Conservation (phyloP, 2,113 vertebrate genomes). For the Arothron firmamentum region DNA sequence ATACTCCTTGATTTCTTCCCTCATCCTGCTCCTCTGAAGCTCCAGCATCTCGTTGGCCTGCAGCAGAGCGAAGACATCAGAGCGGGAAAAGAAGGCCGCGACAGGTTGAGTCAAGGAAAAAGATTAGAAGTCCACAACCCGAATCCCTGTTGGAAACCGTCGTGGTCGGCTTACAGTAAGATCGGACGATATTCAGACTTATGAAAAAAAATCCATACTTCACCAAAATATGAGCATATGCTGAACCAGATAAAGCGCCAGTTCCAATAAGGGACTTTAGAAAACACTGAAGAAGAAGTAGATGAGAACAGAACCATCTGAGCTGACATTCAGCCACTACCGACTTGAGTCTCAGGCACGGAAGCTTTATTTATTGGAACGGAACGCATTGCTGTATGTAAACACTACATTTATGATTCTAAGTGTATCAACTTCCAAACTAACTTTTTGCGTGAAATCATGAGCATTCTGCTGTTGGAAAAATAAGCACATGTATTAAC, state of each 20-base stretch:
- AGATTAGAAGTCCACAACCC: constrained; percentile 4
- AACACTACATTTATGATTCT: too few species aligned
- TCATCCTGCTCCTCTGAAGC: constrained; percentile 89
- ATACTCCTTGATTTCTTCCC: constrained; percentile 94
- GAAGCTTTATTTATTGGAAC: not conserved
- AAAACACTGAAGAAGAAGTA: not conserved
- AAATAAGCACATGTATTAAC: too few species aligned
- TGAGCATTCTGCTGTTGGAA: too few species aligned
- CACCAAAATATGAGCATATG: constrained; percentile 15
- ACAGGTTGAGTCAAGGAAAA: not conserved
- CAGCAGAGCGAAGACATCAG: not conserved
- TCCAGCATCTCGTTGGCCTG: constrained; percentile 92
- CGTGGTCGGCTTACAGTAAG: too few species aligned
- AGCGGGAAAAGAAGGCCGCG: not conserved
- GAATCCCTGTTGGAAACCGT: too few species aligned
- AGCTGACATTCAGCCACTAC: not conserved
- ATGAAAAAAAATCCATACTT: not conserved
- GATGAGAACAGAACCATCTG: constrained; percentile 1
- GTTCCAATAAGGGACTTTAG: not conserved
- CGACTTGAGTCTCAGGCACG: not conserved
- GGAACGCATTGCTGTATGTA: too few species aligned
- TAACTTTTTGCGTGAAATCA: too few species aligned
- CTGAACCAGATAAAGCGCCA: constrained; percentile 9
- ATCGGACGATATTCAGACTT: not conserved
- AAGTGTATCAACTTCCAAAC: too few species aligned